Percentiles rank a stretch among this genome's conserved stretches.
Evolutionary conservation across 2,797 vertebrate genomes (phyloP).

Genomic region (Coracias cyanogaster): DNA sequence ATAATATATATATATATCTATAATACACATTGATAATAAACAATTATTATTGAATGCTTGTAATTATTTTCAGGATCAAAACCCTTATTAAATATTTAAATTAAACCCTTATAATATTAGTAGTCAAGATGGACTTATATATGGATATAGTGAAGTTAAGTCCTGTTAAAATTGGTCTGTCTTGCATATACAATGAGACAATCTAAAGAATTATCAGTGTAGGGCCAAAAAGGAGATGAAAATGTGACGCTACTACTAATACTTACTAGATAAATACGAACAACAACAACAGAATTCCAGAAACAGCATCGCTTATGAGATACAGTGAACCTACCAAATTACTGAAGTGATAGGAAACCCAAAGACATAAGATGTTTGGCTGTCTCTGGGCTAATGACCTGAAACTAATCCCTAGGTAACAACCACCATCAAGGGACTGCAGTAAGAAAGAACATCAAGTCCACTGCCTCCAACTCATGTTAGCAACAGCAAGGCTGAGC

Average conservation of each 20-base stretch:
- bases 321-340: neutral
- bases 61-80: conserved; percentile 67
- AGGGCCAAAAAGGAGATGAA: neutral
- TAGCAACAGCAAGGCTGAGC: neutral
- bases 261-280: neutral
- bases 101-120: conserved; percentile 13
- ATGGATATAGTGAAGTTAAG: conserved; percentile 24
- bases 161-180: neutral
- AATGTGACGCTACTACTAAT: neutral
- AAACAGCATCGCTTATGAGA: neutral
- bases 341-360: neutral
- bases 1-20: neutral
- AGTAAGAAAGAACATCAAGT: neutral
- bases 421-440: neutral
- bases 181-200: conserved; percentile 46
- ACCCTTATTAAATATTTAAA: conserved; percentile 48
- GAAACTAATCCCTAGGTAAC: neutral
- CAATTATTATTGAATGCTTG: conserved; percentile 28
- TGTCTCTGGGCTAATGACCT: neutral
- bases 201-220: neutral
- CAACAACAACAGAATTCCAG: neutral
- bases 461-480: too few species aligned
- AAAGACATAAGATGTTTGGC: neutral
- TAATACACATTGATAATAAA: neutral
- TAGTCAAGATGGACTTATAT: conserved; percentile 46